A percentile compares a stretch with the other conserved stretches of the same genome.
These are phyloP conservation scores for Cyanoramphus novaezelandiae DNA, from an alignment of 2,113 vertebrate genomes.

Conservation along the genomic window DNA sequence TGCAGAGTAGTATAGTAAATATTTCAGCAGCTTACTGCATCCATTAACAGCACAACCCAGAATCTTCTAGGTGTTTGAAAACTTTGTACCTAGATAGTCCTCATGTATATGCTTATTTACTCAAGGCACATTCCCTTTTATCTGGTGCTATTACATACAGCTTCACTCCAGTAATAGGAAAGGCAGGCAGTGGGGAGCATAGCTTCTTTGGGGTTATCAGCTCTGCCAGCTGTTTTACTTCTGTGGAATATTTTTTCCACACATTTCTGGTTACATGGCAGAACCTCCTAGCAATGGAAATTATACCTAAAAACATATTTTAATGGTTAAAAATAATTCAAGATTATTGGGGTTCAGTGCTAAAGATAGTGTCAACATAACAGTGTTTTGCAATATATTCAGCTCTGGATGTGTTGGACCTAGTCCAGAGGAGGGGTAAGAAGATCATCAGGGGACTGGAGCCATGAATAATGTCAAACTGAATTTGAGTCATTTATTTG, in stretches of 20 bases:
- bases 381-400: not conserved
- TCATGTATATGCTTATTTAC: not conserved
- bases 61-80: not conserved
- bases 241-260: not conserved
- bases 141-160: not conserved
- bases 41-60: not conserved
- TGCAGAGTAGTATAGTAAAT: not conserved
- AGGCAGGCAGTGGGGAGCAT: accelerated
- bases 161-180: not conserved
- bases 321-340: not conserved
- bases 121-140: not conserved
- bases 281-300: not conserved
- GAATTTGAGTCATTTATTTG: not conserved
- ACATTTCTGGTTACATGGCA: not conserved
- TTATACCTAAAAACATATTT: not conserved
- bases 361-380: not conserved
- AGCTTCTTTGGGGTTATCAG: not conserved
- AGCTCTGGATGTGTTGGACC: not conserved
- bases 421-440: not conserved
- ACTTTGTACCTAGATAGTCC: not conserved
- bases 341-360: not conserved
- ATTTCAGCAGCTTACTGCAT: not conserved
- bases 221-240: not conserved
- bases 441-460: not conserved
- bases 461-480: not conserved